Evolutionary conservation across 2,113 vertebrate species (phyloP).

Genomic region (Pelodiscus sinensis): DNA sequence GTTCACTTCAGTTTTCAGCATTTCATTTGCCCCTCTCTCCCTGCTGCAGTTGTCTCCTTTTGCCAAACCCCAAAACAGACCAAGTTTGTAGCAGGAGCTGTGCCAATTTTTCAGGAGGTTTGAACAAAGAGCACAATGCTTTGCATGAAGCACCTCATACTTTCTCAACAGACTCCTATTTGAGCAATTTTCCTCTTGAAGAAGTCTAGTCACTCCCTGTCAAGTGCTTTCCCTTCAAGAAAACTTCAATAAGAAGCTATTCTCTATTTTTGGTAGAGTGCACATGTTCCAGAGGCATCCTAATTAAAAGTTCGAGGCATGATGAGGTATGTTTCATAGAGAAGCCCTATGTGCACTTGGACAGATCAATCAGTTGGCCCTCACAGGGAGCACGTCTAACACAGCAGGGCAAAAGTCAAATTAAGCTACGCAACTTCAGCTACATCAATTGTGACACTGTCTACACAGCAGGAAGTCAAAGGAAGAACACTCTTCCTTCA

Average conservation of each 20-base stretch:
- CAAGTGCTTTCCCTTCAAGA: neutral
- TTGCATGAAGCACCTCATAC: neutral
- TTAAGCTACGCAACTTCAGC: too few species aligned
- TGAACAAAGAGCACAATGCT: neutral
- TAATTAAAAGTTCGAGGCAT: neutral
- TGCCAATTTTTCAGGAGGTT: neutral
- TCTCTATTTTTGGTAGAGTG: neutral
- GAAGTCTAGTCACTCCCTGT: neutral
- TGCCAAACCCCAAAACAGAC: neutral
- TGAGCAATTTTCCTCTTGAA: neutral
- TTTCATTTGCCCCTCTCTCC: neutral
- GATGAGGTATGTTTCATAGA: rapidly evolving
- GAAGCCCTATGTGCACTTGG: neutral
- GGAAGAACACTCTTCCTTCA: too few species aligned
- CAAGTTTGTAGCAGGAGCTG: neutral
- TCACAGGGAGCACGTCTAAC: too few species aligned
- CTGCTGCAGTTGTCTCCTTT: neutral
- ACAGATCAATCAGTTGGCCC: neutral
- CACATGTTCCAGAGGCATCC: neutral
- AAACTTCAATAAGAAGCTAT: too few species aligned
- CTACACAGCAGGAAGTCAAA: too few species aligned
- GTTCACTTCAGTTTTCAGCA: neutral
- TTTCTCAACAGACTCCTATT: neutral
- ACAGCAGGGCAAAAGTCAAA: too few species aligned
- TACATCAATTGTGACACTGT: too few species aligned